Evolutionary conservation across 2,888 invertebrate species (phyloP), one percentile per base, ranked within the genome.

Genomic region (Argyresthia goedartella): DNA sequence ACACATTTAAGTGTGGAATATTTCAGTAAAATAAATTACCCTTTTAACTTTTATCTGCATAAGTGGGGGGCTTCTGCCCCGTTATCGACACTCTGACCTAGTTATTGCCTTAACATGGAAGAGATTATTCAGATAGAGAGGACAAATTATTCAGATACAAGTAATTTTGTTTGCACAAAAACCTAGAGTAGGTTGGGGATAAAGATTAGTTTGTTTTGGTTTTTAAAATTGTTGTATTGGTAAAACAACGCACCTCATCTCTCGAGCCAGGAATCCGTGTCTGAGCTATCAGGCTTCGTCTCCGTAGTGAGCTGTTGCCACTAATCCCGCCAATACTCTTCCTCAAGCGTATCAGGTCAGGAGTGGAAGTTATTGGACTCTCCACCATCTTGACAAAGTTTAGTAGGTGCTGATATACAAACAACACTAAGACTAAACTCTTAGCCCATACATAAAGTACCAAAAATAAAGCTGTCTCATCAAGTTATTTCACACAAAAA

Each of bases 281-380:
- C 54, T 77, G 73, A 0, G 77, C 72, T 51, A 81, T 69, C 14
- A 82, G 71, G 67, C 78, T 84, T 54, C 84, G 67, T 54, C 81
- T 71, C 56, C 63, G 64, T 45, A 76, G 66, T 16, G 79, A 69
- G 61, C 65, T 71, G 53, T 62, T 78, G 55, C 66, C 25, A 25
- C 25, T 35, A 54, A 75, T 81, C 72, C 81, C 84, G 78, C 80
- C 78, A 77, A 76, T 56, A 67, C 84, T 56, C 47, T 59, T 59
- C 15, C 55, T 79, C 46, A 67, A 52, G 54, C 78, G 71, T 45
- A 66, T 55, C 51, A 76, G 55, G 16, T 63, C 69, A 45, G 80
- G 71, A 48, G 75, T 80, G 15, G 76, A 76, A 43, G 70, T 68
- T 61, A 81, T 71, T 11, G 76, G 73, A 59, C 66, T 77, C 58